Evolutionary conservation across 2,113 vertebrate genomes (phyloP).

Genomic region (Brachyistius frenatus): DNA sequence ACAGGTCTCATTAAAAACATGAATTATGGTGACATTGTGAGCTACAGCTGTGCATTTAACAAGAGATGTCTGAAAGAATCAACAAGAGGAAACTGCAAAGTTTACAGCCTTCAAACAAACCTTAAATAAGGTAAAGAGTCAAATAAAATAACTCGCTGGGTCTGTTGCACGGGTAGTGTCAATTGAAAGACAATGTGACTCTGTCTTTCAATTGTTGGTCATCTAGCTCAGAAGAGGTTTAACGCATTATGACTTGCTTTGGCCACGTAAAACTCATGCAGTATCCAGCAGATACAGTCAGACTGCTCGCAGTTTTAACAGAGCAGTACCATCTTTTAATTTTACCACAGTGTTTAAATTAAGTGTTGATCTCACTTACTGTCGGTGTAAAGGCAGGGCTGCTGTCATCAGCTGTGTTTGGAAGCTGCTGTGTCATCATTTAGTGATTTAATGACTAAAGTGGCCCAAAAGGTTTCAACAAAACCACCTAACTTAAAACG

Average conservation of each 20-base stretch:
- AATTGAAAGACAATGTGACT: no score
- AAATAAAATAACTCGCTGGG: neutral
- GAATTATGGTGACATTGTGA: neutral
- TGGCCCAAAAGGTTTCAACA: no score
- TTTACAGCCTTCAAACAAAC: neutral
- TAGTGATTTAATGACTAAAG: neutral
- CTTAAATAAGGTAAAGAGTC: neutral
- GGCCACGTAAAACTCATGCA: no score
- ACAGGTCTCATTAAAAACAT: neutral
- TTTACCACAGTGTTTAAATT: no score
- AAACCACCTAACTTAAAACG: no score
- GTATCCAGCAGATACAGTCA: no score
- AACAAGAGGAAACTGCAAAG: neutral
- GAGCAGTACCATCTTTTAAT: no score
- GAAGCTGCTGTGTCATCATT: slow-evolving; percentile 2
- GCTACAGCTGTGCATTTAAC: neutral
- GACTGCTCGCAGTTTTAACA: no score
- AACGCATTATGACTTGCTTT: no score
- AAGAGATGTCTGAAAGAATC: neutral
- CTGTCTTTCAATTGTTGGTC: neutral
- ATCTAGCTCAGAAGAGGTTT: no score
- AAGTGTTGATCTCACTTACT: no score
- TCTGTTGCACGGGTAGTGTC: neutral
- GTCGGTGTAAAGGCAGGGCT: neutral
- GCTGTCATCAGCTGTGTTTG: neutral